A percentile compares a stretch with the other conserved stretches of the same genome.
Conservation (phyloP, 2,797 vertebrate genomes). For the Lindbergichthys nudifrons region DNA sequence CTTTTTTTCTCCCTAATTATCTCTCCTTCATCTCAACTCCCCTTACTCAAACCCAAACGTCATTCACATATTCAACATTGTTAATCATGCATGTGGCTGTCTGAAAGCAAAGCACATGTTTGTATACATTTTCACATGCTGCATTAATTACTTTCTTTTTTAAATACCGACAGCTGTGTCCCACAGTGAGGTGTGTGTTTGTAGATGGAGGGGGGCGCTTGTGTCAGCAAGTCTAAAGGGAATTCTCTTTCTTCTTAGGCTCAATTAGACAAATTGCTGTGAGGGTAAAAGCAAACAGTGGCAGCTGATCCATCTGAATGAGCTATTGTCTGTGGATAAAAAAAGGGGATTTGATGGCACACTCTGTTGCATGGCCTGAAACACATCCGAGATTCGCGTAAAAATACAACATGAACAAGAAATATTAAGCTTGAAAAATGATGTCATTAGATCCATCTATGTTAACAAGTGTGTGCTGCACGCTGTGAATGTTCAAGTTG, state of each 20-base stretch:
- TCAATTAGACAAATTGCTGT: constrained; percentile 57
- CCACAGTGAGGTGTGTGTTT: not conserved
- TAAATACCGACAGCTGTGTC: not conserved
- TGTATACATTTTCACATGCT: not conserved
- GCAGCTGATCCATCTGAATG: constrained; percentile 62
- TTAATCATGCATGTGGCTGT: not conserved
- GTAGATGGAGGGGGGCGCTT: not conserved
- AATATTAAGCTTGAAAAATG: constrained; percentile 6
- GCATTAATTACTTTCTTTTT: not conserved
- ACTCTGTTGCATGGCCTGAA: constrained; percentile 14
- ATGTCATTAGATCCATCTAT: constrained; percentile 13
- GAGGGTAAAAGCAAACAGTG: constrained; percentile 53
- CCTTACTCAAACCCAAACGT: not conserved
- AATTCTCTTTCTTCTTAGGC: constrained; percentile 36
- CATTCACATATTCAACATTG: not conserved
- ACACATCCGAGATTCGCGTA: constrained; percentile 3
- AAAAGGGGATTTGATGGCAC: constrained; percentile 11
- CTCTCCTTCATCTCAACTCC: not conserved
- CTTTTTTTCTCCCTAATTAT: constrained; percentile 16
- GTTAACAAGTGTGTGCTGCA: constrained; percentile 13
- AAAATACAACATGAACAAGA: constrained; percentile 7
- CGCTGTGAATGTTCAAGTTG: constrained; percentile 32
- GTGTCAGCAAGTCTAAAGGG: constrained; percentile 26
- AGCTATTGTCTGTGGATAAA: constrained; percentile 53
- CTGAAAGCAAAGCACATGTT: not conserved